Evolutionary conservation across 2,113 vertebrate species (phyloP).

Genomic region (Rhinopomastus cyanomelas): DNA sequence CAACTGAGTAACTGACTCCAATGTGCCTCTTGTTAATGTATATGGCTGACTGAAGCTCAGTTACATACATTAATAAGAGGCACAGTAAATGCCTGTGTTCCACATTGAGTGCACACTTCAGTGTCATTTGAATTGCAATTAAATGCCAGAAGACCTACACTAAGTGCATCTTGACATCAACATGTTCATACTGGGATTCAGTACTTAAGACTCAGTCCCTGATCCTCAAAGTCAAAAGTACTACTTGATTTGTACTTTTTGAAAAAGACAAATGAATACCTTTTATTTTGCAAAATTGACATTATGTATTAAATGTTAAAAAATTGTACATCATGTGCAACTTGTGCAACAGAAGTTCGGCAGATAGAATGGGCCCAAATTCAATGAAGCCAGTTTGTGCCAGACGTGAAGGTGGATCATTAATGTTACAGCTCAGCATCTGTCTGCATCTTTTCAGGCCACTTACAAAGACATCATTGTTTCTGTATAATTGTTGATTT

Average conservation of each 20-base stretch:
- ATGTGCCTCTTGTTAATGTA: too few relatives aligned
- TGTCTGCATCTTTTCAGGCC: not conserved
- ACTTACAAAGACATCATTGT: not conserved
- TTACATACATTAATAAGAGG: not conserved
- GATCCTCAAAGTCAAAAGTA: not conserved
- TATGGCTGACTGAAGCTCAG: not conserved
- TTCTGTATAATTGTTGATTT: not conserved
- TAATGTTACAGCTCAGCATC: not conserved
- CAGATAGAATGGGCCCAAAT: not conserved
- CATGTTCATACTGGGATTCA: not conserved
- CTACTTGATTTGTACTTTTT: not conserved
- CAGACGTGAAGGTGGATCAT: not conserved
- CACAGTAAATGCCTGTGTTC: conserved; percentile 13
- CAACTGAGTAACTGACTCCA: not conserved
- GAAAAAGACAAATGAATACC: not conserved
- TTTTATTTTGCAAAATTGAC: not conserved
- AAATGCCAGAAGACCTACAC: not conserved
- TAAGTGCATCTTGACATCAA: not conserved
- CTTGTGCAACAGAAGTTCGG: not conserved
- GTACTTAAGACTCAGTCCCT: not conserved
- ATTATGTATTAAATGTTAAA: not conserved
- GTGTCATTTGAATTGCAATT: conserved; percentile 27
- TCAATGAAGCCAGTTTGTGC: not conserved
- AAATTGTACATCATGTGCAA: not conserved
- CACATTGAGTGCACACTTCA: not conserved